Evolutionary conservation across 2,888 invertebrate species (phyloP).

Genomic region (Aplocera efformata): DNA sequence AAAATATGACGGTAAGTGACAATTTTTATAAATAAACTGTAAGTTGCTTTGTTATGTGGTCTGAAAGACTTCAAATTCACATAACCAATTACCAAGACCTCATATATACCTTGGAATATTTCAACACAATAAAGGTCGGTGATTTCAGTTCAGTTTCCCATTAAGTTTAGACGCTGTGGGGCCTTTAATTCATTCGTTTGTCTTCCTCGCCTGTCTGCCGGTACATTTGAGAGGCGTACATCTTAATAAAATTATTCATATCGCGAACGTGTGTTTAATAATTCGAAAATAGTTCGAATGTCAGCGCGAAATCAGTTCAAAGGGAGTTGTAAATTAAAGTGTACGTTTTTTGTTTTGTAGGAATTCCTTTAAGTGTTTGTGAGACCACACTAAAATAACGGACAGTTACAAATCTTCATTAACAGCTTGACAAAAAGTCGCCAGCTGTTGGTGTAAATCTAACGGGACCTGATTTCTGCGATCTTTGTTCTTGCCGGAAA

Average conservation of each 20-base stretch:
- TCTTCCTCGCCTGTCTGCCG: constrained; percentile 41
- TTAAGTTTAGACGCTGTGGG: constrained; percentile 51
- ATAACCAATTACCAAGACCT: no score
- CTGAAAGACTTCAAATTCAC: no score
- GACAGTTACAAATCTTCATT: constrained; percentile 72
- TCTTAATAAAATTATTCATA: constrained; percentile 46
- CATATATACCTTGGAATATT: no score
- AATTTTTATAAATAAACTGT: no score
- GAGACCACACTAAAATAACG: constrained; percentile 56
- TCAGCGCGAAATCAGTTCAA: constrained; percentile 56
- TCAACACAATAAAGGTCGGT: no score
- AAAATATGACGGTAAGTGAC: no score
- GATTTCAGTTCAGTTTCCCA: constrained; percentile 44
- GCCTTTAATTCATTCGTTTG: constrained; percentile 55
- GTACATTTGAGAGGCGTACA: constrained; percentile 38
- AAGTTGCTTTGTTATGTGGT: no score
- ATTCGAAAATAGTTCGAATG: constrained; percentile 46
- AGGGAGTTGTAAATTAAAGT: constrained; percentile 56
- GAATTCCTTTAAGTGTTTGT: constrained; percentile 51
- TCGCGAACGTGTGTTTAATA: constrained; percentile 40
- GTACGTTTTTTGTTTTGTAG: constrained; percentile 52
- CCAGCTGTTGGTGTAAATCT: constrained; percentile 59
- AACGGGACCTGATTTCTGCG: constrained; percentile 43
- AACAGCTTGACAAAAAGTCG: constrained; percentile 65
- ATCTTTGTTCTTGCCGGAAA: constrained; percentile 33